A percentile compares a stretch with the other conserved stretches of the same genome.
These are phyloP conservation scores for Gasterosteus aculeatus DNA, from an alignment of 2,113 vertebrate genomes.

Conservation along the genomic window DNA sequence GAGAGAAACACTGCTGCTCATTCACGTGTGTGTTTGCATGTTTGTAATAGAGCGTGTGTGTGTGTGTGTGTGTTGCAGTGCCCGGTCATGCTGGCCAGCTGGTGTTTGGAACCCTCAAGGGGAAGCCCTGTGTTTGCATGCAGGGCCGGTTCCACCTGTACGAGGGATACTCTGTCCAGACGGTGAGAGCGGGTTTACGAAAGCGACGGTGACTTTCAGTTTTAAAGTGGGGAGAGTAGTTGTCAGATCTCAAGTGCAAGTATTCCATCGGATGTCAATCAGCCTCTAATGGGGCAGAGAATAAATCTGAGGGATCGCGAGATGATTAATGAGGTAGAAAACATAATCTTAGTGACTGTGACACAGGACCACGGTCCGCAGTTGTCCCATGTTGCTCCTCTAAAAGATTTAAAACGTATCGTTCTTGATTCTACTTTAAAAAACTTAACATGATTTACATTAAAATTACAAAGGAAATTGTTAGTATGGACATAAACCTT, in stretches of 20 bases:
- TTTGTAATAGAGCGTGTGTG: constrained; percentile 18
- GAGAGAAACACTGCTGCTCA: background rate
- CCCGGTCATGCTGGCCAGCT: constrained; percentile 86
- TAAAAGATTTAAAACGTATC: no score
- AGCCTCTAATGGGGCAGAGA: background rate
- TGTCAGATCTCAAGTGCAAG: background rate
- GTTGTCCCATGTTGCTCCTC: no score
- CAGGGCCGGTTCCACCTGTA: constrained; percentile 93
- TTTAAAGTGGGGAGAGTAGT: background rate
- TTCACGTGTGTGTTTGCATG: background rate
- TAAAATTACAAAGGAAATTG: no score
- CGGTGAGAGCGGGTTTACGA: constrained; percentile 72
- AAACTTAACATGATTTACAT: no score
- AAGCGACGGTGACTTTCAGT: no score
- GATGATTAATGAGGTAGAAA: background rate
- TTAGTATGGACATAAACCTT: no score
- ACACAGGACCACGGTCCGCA: no score
- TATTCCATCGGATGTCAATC: background rate
- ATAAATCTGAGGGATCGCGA: background rate
- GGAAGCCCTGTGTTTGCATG: constrained; percentile 90
- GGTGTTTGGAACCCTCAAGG: constrained; percentile 89
- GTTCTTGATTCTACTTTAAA: no score
- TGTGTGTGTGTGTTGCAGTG: constrained; percentile 76
- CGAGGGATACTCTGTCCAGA: constrained; percentile 87
- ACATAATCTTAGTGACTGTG: no score